These are phyloP conservation scores for Urocynchramus pylzowi DNA, from an alignment of 2,113 vertebrate genomes.

Conservation along the genomic window DNA sequence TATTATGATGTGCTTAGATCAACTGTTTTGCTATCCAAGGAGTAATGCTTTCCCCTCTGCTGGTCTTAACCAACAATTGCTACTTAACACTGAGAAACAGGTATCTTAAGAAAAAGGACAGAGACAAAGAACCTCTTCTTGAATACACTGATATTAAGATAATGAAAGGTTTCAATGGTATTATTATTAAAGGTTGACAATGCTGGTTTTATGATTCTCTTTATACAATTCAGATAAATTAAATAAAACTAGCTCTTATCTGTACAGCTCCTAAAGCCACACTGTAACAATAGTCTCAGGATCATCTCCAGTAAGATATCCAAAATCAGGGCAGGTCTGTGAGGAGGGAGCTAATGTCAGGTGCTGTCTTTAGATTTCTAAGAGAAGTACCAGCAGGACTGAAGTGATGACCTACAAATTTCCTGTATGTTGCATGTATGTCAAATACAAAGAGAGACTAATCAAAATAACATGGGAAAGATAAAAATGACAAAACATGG, in stretches of 20 bases:
- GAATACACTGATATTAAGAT: slow-evolving; percentile 57
- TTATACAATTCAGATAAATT: slow-evolving; percentile 53
- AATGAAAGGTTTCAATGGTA: slow-evolving; percentile 56
- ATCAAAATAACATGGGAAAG: background rate
- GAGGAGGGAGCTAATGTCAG: background rate
- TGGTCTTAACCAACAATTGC: slow-evolving; percentile 24
- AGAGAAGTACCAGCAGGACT: background rate
- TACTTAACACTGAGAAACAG: slow-evolving; percentile 48
- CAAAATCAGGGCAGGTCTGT: background rate
- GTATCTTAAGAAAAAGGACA: slow-evolving; percentile 9
- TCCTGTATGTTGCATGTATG: background rate
- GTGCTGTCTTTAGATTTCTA: background rate
- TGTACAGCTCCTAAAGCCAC: slow-evolving; percentile 14
- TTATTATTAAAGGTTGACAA: slow-evolving; percentile 53
- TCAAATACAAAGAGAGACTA: background rate
- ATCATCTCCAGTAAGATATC: background rate
- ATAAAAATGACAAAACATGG: background rate
- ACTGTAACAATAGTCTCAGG: background rate
- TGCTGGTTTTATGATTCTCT: slow-evolving; percentile 19
- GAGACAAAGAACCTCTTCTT: slow-evolving; percentile 56
- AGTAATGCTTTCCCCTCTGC: background rate
- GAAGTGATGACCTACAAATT: background rate
- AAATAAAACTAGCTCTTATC: slow-evolving; percentile 61
- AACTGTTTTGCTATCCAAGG: background rate
- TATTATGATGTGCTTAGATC: background rate